These are phyloP conservation scores for Iselma pallidipennis DNA, from an alignment of 2,888 invertebrate species.

Conservation along the genomic window DNA sequence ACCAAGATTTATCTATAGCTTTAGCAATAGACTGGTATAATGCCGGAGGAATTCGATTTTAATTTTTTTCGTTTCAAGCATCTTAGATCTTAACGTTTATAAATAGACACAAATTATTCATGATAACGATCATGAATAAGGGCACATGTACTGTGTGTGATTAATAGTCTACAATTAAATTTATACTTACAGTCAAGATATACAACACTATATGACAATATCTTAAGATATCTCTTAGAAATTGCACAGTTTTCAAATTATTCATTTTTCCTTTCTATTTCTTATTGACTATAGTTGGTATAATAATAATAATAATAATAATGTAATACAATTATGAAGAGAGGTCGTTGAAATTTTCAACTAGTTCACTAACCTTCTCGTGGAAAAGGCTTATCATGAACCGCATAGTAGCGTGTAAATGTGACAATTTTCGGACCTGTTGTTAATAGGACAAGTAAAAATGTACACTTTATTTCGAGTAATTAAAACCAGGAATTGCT, in stretches of 20 bases:
- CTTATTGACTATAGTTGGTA: too few species aligned
- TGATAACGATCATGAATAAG: background rate
- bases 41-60: background rate
- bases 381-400: background rate
- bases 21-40: background rate
- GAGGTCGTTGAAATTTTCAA: background rate
- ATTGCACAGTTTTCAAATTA: too few species aligned
- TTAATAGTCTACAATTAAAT: background rate
- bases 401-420: background rate
- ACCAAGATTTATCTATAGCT: too few species aligned
- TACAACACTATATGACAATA: too few species aligned
- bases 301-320: too few species aligned
- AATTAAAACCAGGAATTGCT: too few species aligned
- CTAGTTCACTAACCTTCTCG: constrained; percentile 1
- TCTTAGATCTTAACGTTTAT: background rate
- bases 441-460: background rate
- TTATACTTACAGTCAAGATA: too few species aligned
- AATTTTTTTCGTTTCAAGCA: too few species aligned
- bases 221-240: too few species aligned
- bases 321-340: too few species aligned
- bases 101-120: background rate
- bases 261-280: too few species aligned
- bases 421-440: background rate
- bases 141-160: background rate
- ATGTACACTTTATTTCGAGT: too few species aligned